Evolutionary conservation across 2,797 vertebrate species (phyloP).

Genomic region (Sparus aurata): DNA sequence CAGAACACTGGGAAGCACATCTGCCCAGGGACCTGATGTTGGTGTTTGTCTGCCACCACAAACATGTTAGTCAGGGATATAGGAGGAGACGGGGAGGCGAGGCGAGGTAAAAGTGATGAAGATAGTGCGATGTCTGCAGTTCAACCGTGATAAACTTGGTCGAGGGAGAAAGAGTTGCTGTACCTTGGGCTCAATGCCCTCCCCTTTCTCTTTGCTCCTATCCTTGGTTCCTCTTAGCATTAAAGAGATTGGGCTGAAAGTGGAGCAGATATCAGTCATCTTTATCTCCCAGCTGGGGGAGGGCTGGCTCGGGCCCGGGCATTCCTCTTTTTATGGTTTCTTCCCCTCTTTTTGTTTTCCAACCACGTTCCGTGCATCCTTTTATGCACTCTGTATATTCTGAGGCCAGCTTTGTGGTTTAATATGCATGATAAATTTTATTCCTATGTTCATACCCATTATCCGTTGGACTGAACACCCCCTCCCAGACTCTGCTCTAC

Average conservation of each 20-base stretch:
- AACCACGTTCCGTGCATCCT: constrained; percentile 77
- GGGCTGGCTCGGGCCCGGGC: constrained; percentile 74
- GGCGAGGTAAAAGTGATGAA: constrained; percentile 61
- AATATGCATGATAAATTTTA: constrained; percentile 88
- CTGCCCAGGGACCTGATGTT: constrained; percentile 77
- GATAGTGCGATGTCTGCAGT: constrained; percentile 74
- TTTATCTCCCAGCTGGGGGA: constrained; percentile 86
- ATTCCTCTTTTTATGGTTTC: constrained; percentile 82
- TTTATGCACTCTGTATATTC: constrained; percentile 85
- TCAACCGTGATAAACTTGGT: constrained; percentile 77
- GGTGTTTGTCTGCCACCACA: constrained; percentile 78
- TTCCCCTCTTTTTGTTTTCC: constrained; percentile 83
- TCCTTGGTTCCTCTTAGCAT: constrained; percentile 79
- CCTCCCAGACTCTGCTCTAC: constrained; percentile 58
- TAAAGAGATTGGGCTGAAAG: constrained; percentile 84
- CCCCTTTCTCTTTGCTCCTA: constrained; percentile 73
- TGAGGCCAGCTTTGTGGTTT: constrained; percentile 83
- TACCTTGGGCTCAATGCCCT: constrained; percentile 68
- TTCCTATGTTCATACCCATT: constrained; percentile 84
- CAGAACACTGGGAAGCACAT: constrained; percentile 79
- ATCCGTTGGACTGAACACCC: constrained; percentile 76
- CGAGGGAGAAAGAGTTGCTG: constrained; percentile 65
- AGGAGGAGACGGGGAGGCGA: constrained; percentile 61
- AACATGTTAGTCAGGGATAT: constrained; percentile 73
- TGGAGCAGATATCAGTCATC: constrained; percentile 86